Percentiles rank a stretch among this genome's conserved stretches.
Evolutionary conservation across 1,140 invertebrate genomes (phyloP).

Genomic region (Orussus abietinus): DNA sequence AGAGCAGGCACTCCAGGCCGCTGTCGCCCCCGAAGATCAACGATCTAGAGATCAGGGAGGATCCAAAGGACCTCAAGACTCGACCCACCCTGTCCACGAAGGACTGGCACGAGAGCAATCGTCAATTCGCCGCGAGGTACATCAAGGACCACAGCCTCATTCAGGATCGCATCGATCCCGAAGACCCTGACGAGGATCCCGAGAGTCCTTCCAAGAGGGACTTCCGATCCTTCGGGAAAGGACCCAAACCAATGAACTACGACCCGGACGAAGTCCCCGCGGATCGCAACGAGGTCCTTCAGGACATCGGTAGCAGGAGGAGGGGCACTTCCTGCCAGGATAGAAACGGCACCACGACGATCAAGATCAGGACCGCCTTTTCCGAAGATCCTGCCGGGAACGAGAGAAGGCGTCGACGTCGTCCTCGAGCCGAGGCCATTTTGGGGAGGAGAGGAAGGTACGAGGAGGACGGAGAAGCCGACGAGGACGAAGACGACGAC

Average conservation of each 20-base stretch:
- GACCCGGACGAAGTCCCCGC: too few relatives aligned
- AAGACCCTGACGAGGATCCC: conserved; percentile 4
- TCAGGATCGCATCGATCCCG: conserved; percentile 7
- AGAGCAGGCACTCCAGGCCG: conserved; percentile 17
- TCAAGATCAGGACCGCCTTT: conserved; percentile 28
- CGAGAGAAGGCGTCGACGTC: conserved; percentile 15
- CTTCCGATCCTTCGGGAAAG: too few relatives aligned
- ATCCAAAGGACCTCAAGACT: conserved; percentile 26
- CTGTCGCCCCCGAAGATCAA: conserved; percentile 9
- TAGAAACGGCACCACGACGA: conserved; percentile 33
- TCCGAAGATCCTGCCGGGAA: conserved; percentile 18
- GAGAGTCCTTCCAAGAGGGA: conserved; percentile 7
- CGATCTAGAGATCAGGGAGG: conserved; percentile 13
- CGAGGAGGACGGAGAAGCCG: conserved; percentile 15
- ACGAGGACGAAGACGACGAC: conserved; percentile 14
- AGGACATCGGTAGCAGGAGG: conserved; percentile 18
- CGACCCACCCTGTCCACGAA: conserved; percentile 29
- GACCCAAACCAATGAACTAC: too few relatives aligned
- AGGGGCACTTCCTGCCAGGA: conserved; percentile 19
- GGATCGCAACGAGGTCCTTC: conserved; percentile 15
- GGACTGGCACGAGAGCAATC: conserved; percentile 39
- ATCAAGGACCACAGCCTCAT: conserved; percentile 26
- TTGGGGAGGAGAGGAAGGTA: conserved; percentile 12
- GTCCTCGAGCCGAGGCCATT: conserved; percentile 14
- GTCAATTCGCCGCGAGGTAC: conserved; percentile 27